Percentiles rank a stretch among this genome's conserved stretches.
phyloP scores from a whole-genome alignment of 2,888 invertebrate species.

The Euplagia quadripunctaria region DNA sequence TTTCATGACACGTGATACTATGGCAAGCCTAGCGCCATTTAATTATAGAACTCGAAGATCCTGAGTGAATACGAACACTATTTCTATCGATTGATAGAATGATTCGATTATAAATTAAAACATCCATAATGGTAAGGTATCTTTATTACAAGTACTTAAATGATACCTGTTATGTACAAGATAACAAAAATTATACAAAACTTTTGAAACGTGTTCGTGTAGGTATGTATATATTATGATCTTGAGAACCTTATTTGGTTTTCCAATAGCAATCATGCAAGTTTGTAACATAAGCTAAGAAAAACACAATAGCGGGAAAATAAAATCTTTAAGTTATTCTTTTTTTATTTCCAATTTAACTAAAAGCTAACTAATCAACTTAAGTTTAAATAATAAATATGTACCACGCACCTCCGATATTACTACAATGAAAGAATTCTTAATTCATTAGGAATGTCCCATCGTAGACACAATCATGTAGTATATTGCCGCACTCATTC shows the following conservation, averaged over 20 bases:
- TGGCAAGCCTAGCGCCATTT: too few relatives aligned
- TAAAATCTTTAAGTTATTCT: conserved; percentile 45
- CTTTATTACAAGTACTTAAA: conserved; percentile 80
- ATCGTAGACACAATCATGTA: conserved; percentile 52
- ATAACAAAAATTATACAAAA: conserved; percentile 74
- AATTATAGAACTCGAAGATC: too few relatives aligned
- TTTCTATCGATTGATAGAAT: background rate
- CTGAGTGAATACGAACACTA: too few relatives aligned
- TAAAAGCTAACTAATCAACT: conserved; percentile 60
- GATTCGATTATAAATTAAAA: conserved; percentile 56
- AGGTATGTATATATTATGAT: conserved; percentile 36
- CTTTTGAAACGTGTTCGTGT: conserved; percentile 50
- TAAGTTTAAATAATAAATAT: conserved; percentile 75
- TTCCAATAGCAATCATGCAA: conserved; percentile 38
- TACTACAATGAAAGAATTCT: conserved; percentile 58
- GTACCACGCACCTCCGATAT: conserved; percentile 69
- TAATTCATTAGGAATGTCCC: conserved; percentile 66
- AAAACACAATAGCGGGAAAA: conserved; percentile 38
- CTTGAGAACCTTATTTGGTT: conserved; percentile 29
- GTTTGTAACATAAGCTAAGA: conserved; percentile 37
- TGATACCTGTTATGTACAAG: conserved; percentile 74
- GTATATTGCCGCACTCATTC: conserved; percentile 38
- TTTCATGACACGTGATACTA: too few relatives aligned
- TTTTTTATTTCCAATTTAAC: conserved; percentile 49
- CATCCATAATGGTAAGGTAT: conserved; percentile 72